Base-by-base conservation (phyloP, 2,888 invertebrate species). In the Leistus spinibarbis region DNA sequence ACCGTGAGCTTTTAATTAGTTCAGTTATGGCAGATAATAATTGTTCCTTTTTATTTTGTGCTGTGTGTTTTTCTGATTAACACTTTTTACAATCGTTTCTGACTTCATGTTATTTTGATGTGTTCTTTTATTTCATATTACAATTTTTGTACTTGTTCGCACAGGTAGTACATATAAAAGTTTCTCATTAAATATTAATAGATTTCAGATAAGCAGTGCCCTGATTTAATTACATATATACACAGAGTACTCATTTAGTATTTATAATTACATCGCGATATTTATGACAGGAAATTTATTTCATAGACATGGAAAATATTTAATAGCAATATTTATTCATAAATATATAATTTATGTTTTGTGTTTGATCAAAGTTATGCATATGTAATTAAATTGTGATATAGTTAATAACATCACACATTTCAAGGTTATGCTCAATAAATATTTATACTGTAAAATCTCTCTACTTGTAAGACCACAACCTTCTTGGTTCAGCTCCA, bases 1-100 rank as follows among this genome's bases (percentile, higher is more conserved):
- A 19, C 63, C 13, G 63, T 3, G 65, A 23, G 62, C 27, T 27
- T 73, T 67, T 73, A 73, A 73, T 73, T 73, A 73, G 62, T 60
- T 67, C 73, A 67, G 67, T 73, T 73, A 67, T 73, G 60, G 67
- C 40, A 40, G 40, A 40, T 40, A 20, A 24, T 73, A 66, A 57
- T 72, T 73, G 54, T 67, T 57, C 53, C n/a, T n/a, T n/a, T 40
- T 57, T 22, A 53, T 67, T 67, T 73, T 17, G 22, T 9, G 16
- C 22, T 60, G 10, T 60, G 22, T 60, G 40, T 4, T 60, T 73
- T 57, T 73, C 63, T 53, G 62, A 73, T 73, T 73, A 67, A 73
- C 62, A 54, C 23, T 73, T 73, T 65, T 73, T 67, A 73, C 27
- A 57, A 40, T 40, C 40, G 40, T 40, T 27, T 10, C 13, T 40